phyloP scores from a whole-genome alignment of 2,888 invertebrate genomes.

The Thalpophila matura region DNA sequence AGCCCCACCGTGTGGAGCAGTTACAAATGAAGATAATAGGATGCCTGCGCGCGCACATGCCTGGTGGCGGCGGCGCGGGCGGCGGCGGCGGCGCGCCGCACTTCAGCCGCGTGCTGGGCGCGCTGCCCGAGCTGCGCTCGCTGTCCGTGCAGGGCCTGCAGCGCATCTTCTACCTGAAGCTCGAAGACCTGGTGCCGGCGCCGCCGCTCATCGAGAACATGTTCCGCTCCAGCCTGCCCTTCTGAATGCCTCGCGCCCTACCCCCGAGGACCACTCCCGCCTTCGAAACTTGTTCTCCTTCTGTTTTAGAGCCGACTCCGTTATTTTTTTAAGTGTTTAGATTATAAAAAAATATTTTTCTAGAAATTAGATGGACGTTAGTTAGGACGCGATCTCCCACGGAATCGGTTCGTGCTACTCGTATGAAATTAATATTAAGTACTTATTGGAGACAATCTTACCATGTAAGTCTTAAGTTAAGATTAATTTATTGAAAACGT shows the following conservation, averaged over 20 bases:
- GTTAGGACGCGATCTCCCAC: slow-evolving; percentile 88
- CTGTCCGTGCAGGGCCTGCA: slow-evolving; percentile 98
- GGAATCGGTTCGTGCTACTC: slow-evolving; percentile 86
- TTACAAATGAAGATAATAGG: slow-evolving; percentile 99
- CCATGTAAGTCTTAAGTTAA: slow-evolving; percentile 79
- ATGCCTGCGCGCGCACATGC: slow-evolving; percentile 98
- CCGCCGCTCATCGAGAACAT: slow-evolving; percentile 98
- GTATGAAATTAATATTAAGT: slow-evolving; percentile 72
- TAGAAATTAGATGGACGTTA: slow-evolving; percentile 84
- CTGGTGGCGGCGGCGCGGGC: slow-evolving; percentile 94
- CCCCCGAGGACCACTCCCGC: slow-evolving; percentile 86
- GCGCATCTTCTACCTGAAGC: slow-evolving; percentile 97
- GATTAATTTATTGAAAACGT: slow-evolving; percentile 88
- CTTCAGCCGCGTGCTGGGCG: slow-evolving; percentile 97
- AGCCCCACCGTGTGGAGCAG: slow-evolving; percentile 97
- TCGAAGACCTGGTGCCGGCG: slow-evolving; percentile 97
- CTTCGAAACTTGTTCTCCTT: slow-evolving; percentile 81
- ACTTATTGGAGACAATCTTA: slow-evolving; percentile 78
- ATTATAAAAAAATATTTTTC: slow-evolving; percentile 86
- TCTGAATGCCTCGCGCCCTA: slow-evolving; percentile 89
- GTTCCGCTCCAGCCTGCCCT: slow-evolving; percentile 98
- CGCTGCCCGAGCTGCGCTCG: slow-evolving; percentile 97
- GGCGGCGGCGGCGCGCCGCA: slow-evolving; percentile 97
- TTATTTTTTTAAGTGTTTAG: slow-evolving; percentile 89
- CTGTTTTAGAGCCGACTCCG: slow-evolving; percentile 85